Evolutionary conservation across 2,797 vertebrate species (phyloP).

Genomic region (Margarornis squamiger): DNA sequence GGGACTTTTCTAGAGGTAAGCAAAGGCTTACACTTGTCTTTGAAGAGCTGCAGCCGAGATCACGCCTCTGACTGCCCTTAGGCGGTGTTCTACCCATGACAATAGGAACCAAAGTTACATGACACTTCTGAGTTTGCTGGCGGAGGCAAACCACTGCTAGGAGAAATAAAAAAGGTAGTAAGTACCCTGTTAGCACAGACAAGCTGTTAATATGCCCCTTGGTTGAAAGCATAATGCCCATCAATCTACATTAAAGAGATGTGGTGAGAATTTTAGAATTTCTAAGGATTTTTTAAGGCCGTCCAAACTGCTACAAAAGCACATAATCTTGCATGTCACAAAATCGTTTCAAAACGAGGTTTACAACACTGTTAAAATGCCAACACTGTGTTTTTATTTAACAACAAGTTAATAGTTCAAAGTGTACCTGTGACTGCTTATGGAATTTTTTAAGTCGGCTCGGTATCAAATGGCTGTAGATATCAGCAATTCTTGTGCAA

Average conservation of each 20-base stretch:
- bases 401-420: neutral
- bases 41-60: neutral
- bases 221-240: neutral
- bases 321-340: neutral
- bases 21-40: neutral
- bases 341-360: neutral
- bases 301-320: neutral
- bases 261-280: neutral
- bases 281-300: neutral
- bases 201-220: neutral
- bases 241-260: neutral
- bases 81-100: neutral
- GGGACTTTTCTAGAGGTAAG: neutral
- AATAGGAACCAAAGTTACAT: neutral
- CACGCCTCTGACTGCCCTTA: neutral
- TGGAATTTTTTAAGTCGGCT: neutral
- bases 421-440: neutral
- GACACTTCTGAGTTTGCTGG: neutral
- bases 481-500: neutral
- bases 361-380: neutral
- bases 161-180: neutral
- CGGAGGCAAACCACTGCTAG: neutral
- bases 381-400: neutral
- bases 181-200: neutral
- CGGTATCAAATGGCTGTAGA: neutral